Base-by-base conservation (phyloP, 2,888 invertebrate genomes). In the Tortricodes alternella region DNA sequence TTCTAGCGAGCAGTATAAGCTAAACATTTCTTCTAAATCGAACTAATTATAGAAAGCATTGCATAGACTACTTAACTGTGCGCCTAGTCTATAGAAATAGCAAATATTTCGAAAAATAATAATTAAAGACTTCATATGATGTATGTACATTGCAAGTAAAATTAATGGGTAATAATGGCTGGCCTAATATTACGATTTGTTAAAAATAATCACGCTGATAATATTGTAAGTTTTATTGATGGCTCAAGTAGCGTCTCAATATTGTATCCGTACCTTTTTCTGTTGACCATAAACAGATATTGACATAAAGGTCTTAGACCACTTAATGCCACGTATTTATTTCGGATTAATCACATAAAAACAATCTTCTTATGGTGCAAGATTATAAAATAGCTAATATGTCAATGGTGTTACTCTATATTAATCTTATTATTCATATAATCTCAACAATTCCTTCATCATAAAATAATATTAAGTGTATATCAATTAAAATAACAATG, bases 31-130 rank as follows among this genome's bases (percentile, higher is more conserved):
- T 63, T 78, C 77, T 80, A 81, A 71, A 66, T 68, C 63, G 59
- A 70, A 73, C 77, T 78, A 82, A 75, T 77, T 71, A 65, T 76
- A 69, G 63, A 72, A 86, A 87, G 86, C 87, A 65, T 84, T 79
- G 79, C 80, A 78, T 76, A 67, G 67, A 70, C 83, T 85, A 85
- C 44, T 27, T 41, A 29, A 44, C 79, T 71, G 84, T 86, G 86
- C 82, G 64, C 61, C 76, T 83, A 78, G 61, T 62, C 62, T 73
- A 71, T 73, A 71, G 59, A 71, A 68, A 70, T 70, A 70, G 69
- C 66, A 61, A 71, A 70, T n/a, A 69, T 61, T 27, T 49, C 18
- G 21, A 18, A 49, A 51, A 53, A 16, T 19, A 9, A 6, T 38
- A 11, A 9, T 9, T 27, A 21, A 21, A 21, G 5, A 21, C 5